phyloP scores from a whole-genome alignment of 92 coral and sea anemone species.

The Isaurus tuberculatus region DNA sequence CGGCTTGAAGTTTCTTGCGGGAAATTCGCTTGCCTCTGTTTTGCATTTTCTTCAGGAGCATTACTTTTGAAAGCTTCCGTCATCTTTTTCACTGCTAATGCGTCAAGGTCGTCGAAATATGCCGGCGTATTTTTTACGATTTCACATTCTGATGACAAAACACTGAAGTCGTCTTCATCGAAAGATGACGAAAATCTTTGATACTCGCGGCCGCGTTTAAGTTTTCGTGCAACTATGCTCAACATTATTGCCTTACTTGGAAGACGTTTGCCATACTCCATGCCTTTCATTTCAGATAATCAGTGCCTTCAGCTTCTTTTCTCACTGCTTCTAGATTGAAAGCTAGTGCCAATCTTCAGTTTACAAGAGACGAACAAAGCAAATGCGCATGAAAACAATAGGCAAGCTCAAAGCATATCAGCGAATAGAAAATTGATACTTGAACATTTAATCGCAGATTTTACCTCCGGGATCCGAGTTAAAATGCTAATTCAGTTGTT shows the following conservation, averaged over 20 bases:
- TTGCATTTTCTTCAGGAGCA: background rate
- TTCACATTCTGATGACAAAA: conserved; percentile 32
- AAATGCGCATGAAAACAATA: conserved; percentile 6
- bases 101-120: conserved; percentile 30
- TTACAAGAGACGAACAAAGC: conserved; percentile 12
- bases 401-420: background rate
- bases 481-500: conserved; percentile 4
- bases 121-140: background rate
- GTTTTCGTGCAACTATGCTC: conserved; percentile 42
- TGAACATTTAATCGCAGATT: background rate
- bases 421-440: conserved; percentile 23
- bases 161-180: conserved; percentile 33
- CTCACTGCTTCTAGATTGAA: background rate
- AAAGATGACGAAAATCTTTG: conserved; percentile 40
- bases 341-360: conserved; percentile 1
- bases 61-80: conserved; percentile 21
- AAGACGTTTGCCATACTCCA: conserved; percentile 34
- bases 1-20: background rate
- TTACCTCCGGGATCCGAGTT: background rate
- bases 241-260: conserved; percentile 36
- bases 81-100: conserved; percentile 12
- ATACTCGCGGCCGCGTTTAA: conserved; percentile 33
- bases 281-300: background rate
- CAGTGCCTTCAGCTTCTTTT: background rate
- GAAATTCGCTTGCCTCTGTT: background rate